Evolutionary conservation across 2,888 invertebrate genomes (phyloP), one percentile per base, ranked within the genome.

Genomic region (Rotaria socialis): DNA sequence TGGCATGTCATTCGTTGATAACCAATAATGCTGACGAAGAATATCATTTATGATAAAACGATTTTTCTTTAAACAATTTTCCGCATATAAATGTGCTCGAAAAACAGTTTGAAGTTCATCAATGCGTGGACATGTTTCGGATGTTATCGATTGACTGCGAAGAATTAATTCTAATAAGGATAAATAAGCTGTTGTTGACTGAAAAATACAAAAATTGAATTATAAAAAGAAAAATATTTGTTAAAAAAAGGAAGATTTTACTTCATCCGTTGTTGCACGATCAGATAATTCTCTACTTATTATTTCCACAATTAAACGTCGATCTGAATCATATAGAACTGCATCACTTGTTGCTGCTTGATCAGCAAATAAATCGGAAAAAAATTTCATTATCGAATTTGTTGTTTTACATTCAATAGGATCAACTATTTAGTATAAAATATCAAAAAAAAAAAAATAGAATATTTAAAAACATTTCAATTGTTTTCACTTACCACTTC

Each of bases 251-350:
- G 14, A 50, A 50, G 14, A 11, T 52, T 52, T 80, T 80, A 80
- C 80, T 47, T 80, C 80, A 47, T 80, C 80, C 3, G 80, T 47
- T 4, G 24, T 14, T 3, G 80, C 19, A 10, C 80, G 43, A 80
- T 80, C 80, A 11, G 43, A 24, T n/a, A 80, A 47, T 80, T 80
- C 80, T n/a, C 80, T 4, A 80, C 80, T 80, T 6, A 80, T 80
- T 11, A 80, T 80, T 47, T 80, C 80, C 3, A 80, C 80, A n/a
- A 80, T 80, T 80, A 80, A n/a, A 22, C 80, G 80, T 47, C 80
- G 80, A 80, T 80, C 80, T 24, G 80, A 80, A 47, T 80, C 80
- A 47, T 24, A 80, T 80, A 80, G n/a, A 80, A 80, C 47, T 47
- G 43, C 47, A 10, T 80, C 80, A 80, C 80, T 80, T 47, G 47